Evolutionary conservation across 2,797 vertebrate genomes (phyloP), one percentile per base, ranked within the genome.

Genomic region (Artibeus jamaicensis): DNA sequence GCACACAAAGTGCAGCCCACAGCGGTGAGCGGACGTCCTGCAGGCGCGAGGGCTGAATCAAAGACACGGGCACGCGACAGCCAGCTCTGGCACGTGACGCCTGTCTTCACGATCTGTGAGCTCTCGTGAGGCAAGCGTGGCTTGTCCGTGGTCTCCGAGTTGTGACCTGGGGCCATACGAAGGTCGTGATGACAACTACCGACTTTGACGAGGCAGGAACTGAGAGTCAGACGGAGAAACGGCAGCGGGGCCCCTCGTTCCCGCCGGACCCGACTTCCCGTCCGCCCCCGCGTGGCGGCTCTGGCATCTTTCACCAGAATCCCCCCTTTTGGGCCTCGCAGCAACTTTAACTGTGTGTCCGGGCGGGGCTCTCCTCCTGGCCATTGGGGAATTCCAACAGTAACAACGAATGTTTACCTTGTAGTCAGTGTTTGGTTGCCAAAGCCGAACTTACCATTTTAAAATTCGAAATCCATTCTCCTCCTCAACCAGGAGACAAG

Each of bases 401-500:
- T 3, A 22, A 91, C 8, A 73, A 79, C 59, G 97, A 96, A 96
- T 89, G 93, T 94, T 97, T 96, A 94, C 65, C 94, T 73, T 86
- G 14, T 78, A 3, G 62, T 93, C 57, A 14, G 22, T 34, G 55
- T 95, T 96, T 96, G 96, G 81, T 96, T 42, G 95, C 73, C 97
- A 97, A 97, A 85, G 57, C 59, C 53, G 62, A 37, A 86, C 22
- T 57, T 22, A 39, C 11, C 67, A 34, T 90, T 86, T 96, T 71
- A 78, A 97, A 90, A 78, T 87, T 42, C 96, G 2, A 77, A 10
- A 26, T 0, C 95, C 50, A 87, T 62, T 97, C 96, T 94, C 90
- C 95, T 86, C 93, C n/a, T 34, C 16, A 96, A 81, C 93, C 86
- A 96, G 70, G 96, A 71, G 3, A 53, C n/a, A 70, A 92, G 9